A percentile compares a stretch with the other conserved stretches of the same genome.
Conservation (phyloP, 2,113 vertebrate genomes). For the Galemys pyrenaicus region DNA sequence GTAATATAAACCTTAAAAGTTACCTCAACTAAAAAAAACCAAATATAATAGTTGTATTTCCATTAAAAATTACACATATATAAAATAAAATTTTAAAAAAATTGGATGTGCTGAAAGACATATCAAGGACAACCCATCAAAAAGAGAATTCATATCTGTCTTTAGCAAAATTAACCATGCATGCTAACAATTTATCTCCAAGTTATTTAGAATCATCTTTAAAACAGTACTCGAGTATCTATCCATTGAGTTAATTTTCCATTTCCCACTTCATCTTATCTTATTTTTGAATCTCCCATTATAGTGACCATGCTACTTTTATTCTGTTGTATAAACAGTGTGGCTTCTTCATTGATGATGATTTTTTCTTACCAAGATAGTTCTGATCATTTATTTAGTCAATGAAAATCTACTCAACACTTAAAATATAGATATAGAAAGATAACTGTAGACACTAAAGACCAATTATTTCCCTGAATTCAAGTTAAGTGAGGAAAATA, state of each 20-base stretch:
- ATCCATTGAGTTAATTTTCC: background rate
- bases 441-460: background rate
- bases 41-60: too few relatives aligned
- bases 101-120: background rate
- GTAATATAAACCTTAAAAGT: too few relatives aligned
- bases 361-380: background rate
- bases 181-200: background rate
- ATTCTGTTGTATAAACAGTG: background rate
- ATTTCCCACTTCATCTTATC: background rate
- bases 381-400: background rate
- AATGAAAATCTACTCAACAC: background rate
- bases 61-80: too few relatives aligned
- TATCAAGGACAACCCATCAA: background rate
- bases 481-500: background rate
- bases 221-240: background rate
- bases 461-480: background rate
- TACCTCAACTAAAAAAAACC: too few relatives aligned
- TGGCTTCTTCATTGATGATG: background rate
- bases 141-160: background rate
- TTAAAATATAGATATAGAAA: background rate
- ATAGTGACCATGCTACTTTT: background rate
- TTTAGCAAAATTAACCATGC: background rate
- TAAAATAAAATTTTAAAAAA: background rate
- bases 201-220: background rate
- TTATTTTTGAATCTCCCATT: background rate